A percentile compares a stretch with the other conserved stretches of the same genome.
Evolutionary conservation across 2,113 vertebrate species (phyloP).

Genomic region (Leptodactylus fuscus): DNA sequence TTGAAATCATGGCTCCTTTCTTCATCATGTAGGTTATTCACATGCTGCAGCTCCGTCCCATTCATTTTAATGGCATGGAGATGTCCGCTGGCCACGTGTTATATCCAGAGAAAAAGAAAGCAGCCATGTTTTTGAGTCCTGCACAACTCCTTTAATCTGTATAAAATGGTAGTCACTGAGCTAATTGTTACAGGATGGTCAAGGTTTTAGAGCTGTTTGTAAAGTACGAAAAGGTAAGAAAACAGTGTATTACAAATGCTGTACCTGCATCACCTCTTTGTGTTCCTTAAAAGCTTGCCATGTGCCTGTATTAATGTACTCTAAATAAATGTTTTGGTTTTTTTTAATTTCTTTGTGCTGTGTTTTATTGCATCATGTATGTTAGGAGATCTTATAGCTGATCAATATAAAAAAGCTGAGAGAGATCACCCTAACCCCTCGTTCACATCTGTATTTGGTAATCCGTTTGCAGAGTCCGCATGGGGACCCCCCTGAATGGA

Average conservation of each 20-base stretch:
- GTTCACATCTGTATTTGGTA: no score
- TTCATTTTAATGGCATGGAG: no score
- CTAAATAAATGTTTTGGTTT: conserved; percentile 5
- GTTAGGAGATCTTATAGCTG: no score
- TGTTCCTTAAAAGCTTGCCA: conserved; percentile 8
- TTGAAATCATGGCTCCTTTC: no score
- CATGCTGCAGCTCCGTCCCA: no score
- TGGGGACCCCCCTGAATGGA: no score
- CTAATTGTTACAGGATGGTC: not conserved
- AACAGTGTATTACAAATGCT: not conserved
- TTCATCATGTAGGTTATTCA: no score
- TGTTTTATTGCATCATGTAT: not conserved
- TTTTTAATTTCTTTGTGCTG: not conserved
- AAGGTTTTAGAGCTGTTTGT: not conserved
- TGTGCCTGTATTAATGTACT: conserved; percentile 8
- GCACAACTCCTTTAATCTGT: not conserved
- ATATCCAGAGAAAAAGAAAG: no score
- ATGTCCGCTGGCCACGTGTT: no score
- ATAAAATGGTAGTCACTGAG: not conserved
- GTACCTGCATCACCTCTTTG: not conserved
- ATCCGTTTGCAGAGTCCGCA: no score
- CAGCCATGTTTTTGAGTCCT: not conserved
- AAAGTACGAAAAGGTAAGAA: not conserved
- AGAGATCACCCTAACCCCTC: no score
- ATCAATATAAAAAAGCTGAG: no score